Percentiles rank a stretch among this genome's conserved stretches.
These are phyloP conservation scores for Seira ritae DNA, from an alignment of 2,888 invertebrate species.

Conservation along the genomic window DNA sequence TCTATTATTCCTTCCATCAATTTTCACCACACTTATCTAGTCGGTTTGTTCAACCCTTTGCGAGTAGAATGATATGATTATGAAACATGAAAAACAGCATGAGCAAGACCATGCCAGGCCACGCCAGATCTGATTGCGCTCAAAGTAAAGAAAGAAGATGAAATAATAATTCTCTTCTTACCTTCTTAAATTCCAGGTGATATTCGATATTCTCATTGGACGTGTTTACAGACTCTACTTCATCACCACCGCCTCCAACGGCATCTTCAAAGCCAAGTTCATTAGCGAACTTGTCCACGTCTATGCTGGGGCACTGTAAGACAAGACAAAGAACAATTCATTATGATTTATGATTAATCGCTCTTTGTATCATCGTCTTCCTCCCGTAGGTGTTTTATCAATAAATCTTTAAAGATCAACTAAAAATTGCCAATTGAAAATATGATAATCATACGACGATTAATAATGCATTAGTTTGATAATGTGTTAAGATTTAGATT, in stretches of 20 bases:
- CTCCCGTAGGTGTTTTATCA: too few relatives aligned
- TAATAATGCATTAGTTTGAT: too few relatives aligned
- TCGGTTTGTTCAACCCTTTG: neutral
- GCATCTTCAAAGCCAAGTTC: slow-evolving; percentile 17
- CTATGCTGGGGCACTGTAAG: slow-evolving; percentile 51
- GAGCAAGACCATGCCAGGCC: too few relatives aligned
- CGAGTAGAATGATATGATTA: too few relatives aligned
- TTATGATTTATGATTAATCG: too few relatives aligned
- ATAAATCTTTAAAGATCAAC: too few relatives aligned
- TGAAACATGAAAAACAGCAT: too few relatives aligned
- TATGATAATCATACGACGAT: too few relatives aligned
- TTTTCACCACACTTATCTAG: neutral
- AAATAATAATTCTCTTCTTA: slow-evolving; percentile 6
- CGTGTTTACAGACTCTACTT: slow-evolving; percentile 32
- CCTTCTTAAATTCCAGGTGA: slow-evolving; percentile 47
- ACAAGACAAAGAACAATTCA: neutral
- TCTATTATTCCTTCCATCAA: too few relatives aligned
- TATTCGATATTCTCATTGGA: slow-evolving; percentile 20
- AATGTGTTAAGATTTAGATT: too few relatives aligned
- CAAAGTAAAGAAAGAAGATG: neutral
- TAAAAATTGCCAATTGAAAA: too few relatives aligned
- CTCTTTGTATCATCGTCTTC: too few relatives aligned
- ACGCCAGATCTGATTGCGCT: neutral
- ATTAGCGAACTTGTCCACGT: slow-evolving; percentile 30
- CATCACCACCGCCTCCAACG: slow-evolving; percentile 22